Evolutionary conservation across 92 coral and sea anemone species (phyloP).

Genomic region (Diadumene lineata): DNA sequence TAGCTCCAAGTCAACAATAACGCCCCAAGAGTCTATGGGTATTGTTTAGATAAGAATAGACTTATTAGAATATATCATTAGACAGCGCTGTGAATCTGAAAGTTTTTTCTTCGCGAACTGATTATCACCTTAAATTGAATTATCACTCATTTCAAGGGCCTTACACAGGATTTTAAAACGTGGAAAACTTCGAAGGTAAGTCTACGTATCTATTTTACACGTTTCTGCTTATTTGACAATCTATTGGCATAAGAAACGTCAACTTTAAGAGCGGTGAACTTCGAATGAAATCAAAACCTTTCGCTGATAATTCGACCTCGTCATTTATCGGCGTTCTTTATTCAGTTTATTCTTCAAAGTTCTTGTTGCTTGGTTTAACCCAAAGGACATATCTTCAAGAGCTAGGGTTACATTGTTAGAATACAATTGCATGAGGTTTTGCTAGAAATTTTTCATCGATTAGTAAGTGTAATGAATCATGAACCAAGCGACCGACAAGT

Average conservation of each 20-base stretch:
- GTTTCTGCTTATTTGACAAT: not conserved
- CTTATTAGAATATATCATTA: constrained; percentile 35
- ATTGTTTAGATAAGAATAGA: constrained; percentile 37
- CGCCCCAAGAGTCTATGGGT: constrained; percentile 32
- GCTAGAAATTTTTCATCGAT: not conserved
- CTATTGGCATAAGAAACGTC: not conserved
- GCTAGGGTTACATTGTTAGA: not conserved
- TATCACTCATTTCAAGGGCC: not conserved
- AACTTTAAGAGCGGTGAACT: not conserved
- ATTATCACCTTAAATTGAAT: constrained; percentile 5
- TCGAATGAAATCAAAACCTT: constrained; percentile 9
- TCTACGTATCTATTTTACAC: not conserved
- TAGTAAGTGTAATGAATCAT: not conserved
- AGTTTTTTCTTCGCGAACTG: constrained; percentile 17
- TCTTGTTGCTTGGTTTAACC: not conserved
- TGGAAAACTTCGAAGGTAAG: constrained; percentile 1
- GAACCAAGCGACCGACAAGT: not conserved
- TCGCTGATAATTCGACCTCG: not conserved
- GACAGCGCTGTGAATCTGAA: constrained; percentile 34
- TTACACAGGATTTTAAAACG: not conserved
- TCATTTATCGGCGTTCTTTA: no score
- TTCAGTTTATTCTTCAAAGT: not conserved
- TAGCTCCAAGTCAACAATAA: constrained; percentile 1
- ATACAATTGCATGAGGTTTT: not conserved
- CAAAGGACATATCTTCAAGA: not conserved